Base-by-base conservation (phyloP, 1,140 invertebrate genomes). In the Tetramorium alpestre region DNA sequence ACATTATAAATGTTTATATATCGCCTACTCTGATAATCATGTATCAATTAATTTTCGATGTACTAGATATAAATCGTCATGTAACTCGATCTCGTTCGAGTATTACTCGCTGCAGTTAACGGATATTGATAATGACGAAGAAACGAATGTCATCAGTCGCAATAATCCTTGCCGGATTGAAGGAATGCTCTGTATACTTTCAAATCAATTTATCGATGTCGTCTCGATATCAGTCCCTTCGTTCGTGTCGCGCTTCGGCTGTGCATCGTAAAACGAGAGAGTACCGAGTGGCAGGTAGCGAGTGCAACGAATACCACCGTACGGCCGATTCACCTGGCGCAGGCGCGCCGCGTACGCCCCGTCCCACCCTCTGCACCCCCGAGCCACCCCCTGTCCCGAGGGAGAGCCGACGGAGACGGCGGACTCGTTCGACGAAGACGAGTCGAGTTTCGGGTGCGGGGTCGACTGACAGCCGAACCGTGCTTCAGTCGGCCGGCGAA, bases 401-500 rank as follows among this genome's bases (percentile, higher is more conserved):
- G 88, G 91, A 87, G 86, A 85, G 87, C 85, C 85, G 88, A 92
- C 86, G 78, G 90, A 93, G 93, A 92, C 80, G 88, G 93, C 86
- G 80, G 87, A 93, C 90, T 88, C 92, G 93, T 93, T 92, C 88
- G 85, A 93, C 90, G 89, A 88, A 92, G 92, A 94, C 88, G 88
- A 89, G 87, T 88, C 88, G 90, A 91, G 92, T 92, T 92, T 93
- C 86, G 89, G 91, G 90, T 88, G 87, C 82, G 85, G 87, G 88
- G 91, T 88, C 86, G 91, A 82, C 85, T 85, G 88, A 87, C 88
- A 90, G 81, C 81, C 88, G 90, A 90, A 89, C 89, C 84, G 93
- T 92, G 89, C 85, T 91, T 94, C 93, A 95, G 95, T 95, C 93
- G 94, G 94, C 94, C 94, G 94, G 95, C 94, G 93, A 94, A 94